phyloP scores from a whole-genome alignment of 2,888 invertebrate species.

The Oscheius sp. region DNA sequence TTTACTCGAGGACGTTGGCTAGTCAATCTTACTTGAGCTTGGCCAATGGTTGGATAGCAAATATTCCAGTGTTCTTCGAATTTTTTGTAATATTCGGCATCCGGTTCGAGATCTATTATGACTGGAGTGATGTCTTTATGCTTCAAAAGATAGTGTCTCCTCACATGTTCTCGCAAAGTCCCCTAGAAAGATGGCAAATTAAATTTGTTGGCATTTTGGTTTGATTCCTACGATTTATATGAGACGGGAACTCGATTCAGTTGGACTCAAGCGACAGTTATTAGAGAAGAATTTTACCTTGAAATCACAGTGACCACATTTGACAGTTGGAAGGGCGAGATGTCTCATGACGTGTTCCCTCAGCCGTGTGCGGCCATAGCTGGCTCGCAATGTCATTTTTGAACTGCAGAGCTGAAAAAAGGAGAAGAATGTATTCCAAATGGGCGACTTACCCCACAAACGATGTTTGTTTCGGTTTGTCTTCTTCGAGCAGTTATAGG shows the following conservation, averaged over 20 bases:
- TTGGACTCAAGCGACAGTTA: too few species aligned
- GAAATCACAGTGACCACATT: slow-evolving; percentile 23
- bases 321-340: neutral
- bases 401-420: slow-evolving; percentile 16
- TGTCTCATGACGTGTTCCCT: slow-evolving; percentile 20
- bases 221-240: too few species aligned
- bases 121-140: slow-evolving; percentile 2
- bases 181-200: neutral
- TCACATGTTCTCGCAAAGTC: slow-evolving; percentile 8
- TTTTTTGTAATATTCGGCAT: neutral
- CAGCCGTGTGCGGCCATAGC: slow-evolving; percentile 19
- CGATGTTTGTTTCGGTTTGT: neutral
- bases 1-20: slow-evolving; percentile 8
- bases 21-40: slow-evolving; percentile 11
- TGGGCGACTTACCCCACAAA: slow-evolving; percentile 8
- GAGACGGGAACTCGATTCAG: too few species aligned
- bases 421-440: too few species aligned
- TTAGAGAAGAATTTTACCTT: neutral
- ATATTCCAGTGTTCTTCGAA: slow-evolving; percentile 3
- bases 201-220: too few species aligned
- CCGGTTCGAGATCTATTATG: neutral
- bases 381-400: slow-evolving; percentile 18
- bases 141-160: slow-evolving; percentile 7
- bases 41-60: slow-evolving; percentile 1
- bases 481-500: neutral